These are phyloP conservation scores for Gymnothorax reevesii DNA, from an alignment of 2,797 vertebrate species.

Conservation along the genomic window DNA sequence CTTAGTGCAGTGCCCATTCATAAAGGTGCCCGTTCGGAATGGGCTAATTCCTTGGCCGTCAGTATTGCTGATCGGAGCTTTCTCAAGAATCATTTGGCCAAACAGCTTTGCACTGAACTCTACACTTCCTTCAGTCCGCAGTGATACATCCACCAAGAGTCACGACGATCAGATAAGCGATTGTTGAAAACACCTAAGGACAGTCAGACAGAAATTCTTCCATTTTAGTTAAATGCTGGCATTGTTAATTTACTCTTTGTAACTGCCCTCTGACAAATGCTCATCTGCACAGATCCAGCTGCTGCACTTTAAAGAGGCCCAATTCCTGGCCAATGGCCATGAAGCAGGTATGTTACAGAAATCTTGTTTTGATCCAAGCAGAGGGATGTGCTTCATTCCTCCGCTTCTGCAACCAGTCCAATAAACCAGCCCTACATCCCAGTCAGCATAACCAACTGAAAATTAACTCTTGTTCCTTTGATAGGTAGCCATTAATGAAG, in stretches of 20 bases:
- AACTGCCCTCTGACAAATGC: background rate
- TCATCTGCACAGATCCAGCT: background rate
- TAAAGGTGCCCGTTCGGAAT: too few species aligned
- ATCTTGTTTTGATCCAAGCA: constrained; percentile 20
- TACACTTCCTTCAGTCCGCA: too few species aligned
- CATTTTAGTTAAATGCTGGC: background rate
- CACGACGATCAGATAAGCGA: too few species aligned
- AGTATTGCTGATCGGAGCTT: too few species aligned
- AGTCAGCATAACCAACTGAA: background rate
- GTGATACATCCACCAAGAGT: too few species aligned
- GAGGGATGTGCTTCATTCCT: constrained; percentile 7
- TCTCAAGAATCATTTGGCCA: too few species aligned
- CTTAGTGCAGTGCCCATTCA: too few species aligned
- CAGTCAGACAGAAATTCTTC: too few species aligned
- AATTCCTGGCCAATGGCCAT: background rate
- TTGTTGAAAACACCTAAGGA: too few species aligned
- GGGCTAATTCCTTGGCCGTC: too few species aligned
- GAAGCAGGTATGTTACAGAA: constrained; percentile 4
- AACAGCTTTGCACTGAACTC: too few species aligned
- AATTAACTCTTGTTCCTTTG: constrained; percentile 23
- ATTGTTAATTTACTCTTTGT: background rate
- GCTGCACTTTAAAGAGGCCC: constrained; percentile 3
- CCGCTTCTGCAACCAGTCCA: constrained; percentile 1
- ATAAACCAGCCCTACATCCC: background rate
- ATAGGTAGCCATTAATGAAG: constrained; percentile 18